Evolutionary conservation across 1,140 invertebrate species (phyloP).

Genomic region (Archivesica marissinica): DNA sequence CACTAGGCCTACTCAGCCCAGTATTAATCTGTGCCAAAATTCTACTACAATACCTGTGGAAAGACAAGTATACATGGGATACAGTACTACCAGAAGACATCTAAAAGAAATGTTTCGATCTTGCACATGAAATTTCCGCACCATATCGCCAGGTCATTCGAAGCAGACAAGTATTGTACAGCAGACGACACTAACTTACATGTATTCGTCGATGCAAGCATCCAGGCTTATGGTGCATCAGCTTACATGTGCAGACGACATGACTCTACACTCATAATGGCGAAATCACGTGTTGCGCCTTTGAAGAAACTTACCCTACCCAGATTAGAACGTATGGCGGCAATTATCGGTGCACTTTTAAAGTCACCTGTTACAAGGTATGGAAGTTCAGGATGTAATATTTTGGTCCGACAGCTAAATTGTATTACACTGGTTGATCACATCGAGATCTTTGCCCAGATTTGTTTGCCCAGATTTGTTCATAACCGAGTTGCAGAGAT

Average conservation of each 20-base stretch:
- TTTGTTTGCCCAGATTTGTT: background rate
- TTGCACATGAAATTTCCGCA: slow-evolving; percentile 13
- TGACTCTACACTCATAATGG: slow-evolving; percentile 46
- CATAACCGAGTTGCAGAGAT: background rate
- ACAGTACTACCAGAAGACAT: slow-evolving; percentile 8
- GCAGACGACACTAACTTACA: slow-evolving; percentile 30
- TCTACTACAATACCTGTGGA: slow-evolving; percentile 60
- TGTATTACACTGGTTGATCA: background rate
- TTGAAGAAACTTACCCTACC: slow-evolving; percentile 35
- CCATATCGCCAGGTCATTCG: background rate
- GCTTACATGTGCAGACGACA: slow-evolving; percentile 6
- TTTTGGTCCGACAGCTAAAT: background rate
- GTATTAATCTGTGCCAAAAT: slow-evolving; percentile 51
- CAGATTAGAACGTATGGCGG: slow-evolving; percentile 8
- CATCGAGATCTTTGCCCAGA: background rate
- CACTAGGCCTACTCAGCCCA: slow-evolving; percentile 49
- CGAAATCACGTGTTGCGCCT: slow-evolving; percentile 49
- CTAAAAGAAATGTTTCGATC: background rate
- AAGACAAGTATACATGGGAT: slow-evolving; percentile 54
- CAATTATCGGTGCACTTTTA: slow-evolving; percentile 17
- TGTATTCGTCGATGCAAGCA: slow-evolving; percentile 58
- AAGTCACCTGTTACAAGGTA: background rate
- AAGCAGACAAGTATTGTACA: background rate
- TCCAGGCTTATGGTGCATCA: slow-evolving; percentile 48
- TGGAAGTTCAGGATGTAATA: background rate